These are phyloP conservation scores for Cataglyphis altisquamis DNA, from an alignment of 2,888 invertebrate genomes.

Conservation along the genomic window DNA sequence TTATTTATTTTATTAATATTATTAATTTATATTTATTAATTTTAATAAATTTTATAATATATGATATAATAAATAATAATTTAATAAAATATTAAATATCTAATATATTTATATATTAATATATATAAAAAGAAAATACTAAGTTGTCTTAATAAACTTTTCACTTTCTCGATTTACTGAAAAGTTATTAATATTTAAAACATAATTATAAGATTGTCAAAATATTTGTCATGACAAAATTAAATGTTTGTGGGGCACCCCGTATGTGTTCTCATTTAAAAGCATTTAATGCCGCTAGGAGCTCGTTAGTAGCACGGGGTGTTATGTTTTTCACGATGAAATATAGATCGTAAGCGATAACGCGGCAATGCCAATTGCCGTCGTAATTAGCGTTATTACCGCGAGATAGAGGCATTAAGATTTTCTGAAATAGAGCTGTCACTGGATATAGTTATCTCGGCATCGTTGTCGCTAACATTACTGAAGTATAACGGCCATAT, in stretches of 20 bases:
- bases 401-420: conserved; percentile 30
- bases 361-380: conserved; percentile 23
- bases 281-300: background rate
- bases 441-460: conserved; percentile 61
- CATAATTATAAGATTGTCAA: background rate
- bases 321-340: conserved; percentile 36
- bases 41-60: background rate
- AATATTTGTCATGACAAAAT: background rate
- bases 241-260: background rate
- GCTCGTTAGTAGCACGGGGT: conserved; percentile 11
- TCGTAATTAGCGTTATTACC: conserved; percentile 42
- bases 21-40: too few species aligned
- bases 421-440: conserved; percentile 69
- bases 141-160: background rate
- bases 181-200: background rate
- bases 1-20: too few species aligned
- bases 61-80: background rate
- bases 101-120: too few species aligned
- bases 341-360: conserved; percentile 35
- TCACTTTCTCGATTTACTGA: background rate
- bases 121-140: background rate
- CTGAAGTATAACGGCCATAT: conserved; percentile 74
- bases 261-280: background rate
- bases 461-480: conserved; percentile 68
- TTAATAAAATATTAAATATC: too few species aligned